Conservation (phyloP, 2,888 invertebrate species). For the Mimachlamys varia region DNA sequence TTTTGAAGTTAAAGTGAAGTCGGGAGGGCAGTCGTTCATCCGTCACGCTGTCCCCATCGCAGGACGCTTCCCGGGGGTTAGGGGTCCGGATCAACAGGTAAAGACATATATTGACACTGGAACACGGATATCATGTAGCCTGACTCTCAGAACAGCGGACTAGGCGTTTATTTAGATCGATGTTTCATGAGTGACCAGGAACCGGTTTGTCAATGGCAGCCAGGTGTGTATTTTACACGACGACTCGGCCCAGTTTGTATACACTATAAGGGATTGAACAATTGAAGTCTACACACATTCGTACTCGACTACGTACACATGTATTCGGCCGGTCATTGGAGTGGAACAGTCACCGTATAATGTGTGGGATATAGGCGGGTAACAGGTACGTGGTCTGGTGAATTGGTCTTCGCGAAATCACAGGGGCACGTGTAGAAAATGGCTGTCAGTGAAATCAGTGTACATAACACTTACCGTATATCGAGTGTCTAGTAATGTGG, state of each 20-base stretch:
- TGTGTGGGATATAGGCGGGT: neutral
- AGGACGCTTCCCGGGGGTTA: neutral
- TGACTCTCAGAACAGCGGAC: neutral
- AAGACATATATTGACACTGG: too few species aligned
- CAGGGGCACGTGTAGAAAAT: neutral
- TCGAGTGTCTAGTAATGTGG: neutral
- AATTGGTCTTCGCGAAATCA: neutral
- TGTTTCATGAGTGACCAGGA: neutral
- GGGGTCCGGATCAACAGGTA: neutral
- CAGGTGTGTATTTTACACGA: neutral
- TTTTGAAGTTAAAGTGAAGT: neutral
- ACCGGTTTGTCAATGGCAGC: constrained; percentile 25
- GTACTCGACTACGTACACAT: neutral
- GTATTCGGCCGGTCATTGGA: neutral
- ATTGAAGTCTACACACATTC: neutral
- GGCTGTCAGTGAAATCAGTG: neutral
- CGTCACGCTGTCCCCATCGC: neutral
- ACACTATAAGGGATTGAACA: constrained; percentile 19
- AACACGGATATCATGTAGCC: neutral
- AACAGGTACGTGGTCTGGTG: neutral
- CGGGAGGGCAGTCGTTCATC: neutral
- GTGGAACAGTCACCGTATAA: neutral
- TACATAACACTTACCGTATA: neutral
- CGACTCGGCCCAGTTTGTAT: neutral
- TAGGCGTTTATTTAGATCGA: neutral